These are phyloP conservation scores for Cairina moschata DNA, from an alignment of 2,113 vertebrate species.

Conservation along the genomic window DNA sequence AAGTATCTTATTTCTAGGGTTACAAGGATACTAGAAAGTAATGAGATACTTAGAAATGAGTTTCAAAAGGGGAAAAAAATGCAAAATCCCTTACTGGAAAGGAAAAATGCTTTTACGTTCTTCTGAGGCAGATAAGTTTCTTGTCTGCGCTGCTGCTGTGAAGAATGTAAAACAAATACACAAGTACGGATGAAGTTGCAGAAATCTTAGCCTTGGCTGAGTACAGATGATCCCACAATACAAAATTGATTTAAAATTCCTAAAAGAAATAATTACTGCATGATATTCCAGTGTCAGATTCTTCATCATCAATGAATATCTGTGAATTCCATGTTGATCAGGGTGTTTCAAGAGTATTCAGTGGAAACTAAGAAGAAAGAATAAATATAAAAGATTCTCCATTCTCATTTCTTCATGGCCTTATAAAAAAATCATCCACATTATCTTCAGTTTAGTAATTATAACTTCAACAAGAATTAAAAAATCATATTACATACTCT, in stretches of 20 bases:
- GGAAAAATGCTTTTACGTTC: background rate
- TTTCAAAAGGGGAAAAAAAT: background rate
- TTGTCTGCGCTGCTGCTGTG: background rate
- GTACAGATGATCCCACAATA: background rate
- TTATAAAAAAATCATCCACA: background rate
- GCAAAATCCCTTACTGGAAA: background rate
- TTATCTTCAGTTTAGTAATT: background rate
- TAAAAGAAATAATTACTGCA: background rate
- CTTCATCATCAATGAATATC: background rate
- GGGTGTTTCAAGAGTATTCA: background rate
- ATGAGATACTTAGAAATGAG: background rate
- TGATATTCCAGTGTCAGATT: background rate
- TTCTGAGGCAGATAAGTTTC: background rate
- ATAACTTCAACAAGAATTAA: background rate
- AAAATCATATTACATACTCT: background rate
- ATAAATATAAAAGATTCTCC: background rate
- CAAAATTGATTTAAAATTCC: background rate
- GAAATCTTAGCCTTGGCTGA: background rate
- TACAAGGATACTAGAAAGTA: background rate
- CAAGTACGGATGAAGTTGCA: background rate
- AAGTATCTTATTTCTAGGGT: background rate
- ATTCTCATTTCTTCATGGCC: background rate
- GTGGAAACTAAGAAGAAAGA: background rate
- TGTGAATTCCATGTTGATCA: background rate
- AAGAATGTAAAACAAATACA: background rate